phyloP scores from a whole-genome alignment of 1,140 invertebrate genomes.

The Ridgeia piscesae region DNA sequence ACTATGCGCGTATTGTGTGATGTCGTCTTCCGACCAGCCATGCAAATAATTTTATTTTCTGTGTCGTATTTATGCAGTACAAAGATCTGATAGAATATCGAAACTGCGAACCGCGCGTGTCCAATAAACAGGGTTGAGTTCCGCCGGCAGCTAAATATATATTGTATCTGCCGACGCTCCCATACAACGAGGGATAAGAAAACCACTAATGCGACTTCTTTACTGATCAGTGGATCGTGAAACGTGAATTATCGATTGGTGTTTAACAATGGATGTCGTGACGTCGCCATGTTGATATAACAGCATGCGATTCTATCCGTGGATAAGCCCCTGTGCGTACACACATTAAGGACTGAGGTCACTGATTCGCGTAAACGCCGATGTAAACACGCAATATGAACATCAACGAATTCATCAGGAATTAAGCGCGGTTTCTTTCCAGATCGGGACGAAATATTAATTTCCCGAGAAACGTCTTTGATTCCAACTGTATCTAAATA shows the following conservation, averaged over 20 bases:
- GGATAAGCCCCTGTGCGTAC: neutral
- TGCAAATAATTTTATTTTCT: neutral
- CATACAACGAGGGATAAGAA: neutral
- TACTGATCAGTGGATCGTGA: neutral
- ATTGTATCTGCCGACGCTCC: no score
- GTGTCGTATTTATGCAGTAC: neutral
- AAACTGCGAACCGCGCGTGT: neutral
- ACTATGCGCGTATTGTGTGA: neutral
- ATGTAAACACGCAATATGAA: neutral
- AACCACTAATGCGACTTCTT: neutral
- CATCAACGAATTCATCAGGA: neutral
- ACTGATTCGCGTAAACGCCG: neutral
- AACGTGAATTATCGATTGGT: neutral
- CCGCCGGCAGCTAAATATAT: neutral
- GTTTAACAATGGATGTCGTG: neutral
- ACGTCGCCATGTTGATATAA: neutral
- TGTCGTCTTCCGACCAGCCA: neutral
- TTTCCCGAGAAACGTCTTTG: neutral
- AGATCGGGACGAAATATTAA: neutral
- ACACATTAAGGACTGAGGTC: neutral
- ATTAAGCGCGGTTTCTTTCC: neutral
- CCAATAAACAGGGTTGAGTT: neutral
- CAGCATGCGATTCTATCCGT: neutral
- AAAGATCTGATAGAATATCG: neutral
- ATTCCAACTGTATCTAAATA: no score